Evolutionary conservation across 1,140 invertebrate genomes (phyloP).

Genomic region (Stegodyphus dumicola): DNA sequence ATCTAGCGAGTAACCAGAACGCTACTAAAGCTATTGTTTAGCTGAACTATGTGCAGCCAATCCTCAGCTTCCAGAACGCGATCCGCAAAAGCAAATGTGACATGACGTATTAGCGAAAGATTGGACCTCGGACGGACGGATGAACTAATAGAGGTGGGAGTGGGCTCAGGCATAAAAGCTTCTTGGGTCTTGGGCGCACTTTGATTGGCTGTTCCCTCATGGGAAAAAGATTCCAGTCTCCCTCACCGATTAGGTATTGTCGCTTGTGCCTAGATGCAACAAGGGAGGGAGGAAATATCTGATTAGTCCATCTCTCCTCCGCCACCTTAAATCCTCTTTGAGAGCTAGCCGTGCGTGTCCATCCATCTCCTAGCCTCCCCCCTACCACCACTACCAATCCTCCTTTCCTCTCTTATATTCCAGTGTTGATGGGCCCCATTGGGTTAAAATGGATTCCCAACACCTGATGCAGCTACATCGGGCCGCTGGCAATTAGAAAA

Average conservation of each 20-base stretch:
- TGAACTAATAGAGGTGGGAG: constrained; percentile 35
- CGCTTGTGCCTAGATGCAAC: neutral
- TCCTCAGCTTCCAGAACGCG: neutral
- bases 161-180: constrained; percentile 5
- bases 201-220: constrained; percentile 28
- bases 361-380: neutral
- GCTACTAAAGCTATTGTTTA: too few relatives aligned
- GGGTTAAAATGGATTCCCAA: constrained; percentile 8
- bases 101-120: constrained; percentile 39
- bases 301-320: constrained; percentile 5
- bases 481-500: constrained; percentile 21
- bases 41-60: too few relatives aligned
- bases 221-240: constrained; percentile 15
- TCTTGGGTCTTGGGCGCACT: constrained; percentile 5
- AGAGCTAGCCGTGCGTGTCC: neutral
- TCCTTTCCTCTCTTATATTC: neutral
- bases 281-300: constrained; percentile 14
- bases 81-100: constrained; percentile 13
- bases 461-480: neutral
- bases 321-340: constrained; percentile 28
- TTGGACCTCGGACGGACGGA: neutral
- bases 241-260: constrained; percentile 16
- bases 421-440: neutral
- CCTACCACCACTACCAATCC: too few relatives aligned
- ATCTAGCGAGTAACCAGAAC: too few relatives aligned